Conservation (phyloP, 2,888 invertebrate genomes). For the Pseudococcus jackbeardsleyi region DNA sequence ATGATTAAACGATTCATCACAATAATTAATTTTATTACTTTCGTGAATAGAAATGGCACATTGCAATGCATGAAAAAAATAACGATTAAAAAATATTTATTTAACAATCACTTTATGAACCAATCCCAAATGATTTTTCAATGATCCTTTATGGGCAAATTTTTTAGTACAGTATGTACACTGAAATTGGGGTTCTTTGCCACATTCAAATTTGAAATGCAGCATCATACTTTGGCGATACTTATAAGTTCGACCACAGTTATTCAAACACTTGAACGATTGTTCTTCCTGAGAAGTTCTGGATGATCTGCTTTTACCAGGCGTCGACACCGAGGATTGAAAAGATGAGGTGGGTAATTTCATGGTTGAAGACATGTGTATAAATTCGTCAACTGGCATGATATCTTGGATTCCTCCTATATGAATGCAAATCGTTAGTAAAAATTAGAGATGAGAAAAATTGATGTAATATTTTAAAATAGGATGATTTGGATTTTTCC, state of each 20-base stretch:
- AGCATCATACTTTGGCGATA: slow-evolving; percentile 65
- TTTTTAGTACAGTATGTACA: slow-evolving; percentile 64
- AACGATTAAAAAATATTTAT: background rate
- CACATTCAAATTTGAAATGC: slow-evolving; percentile 65
- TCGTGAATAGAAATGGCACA: background rate
- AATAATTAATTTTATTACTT: background rate
- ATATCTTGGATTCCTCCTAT: background rate
- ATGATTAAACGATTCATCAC: background rate
- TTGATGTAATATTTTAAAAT: too few relatives aligned
- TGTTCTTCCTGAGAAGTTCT: background rate
- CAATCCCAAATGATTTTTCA: slow-evolving; percentile 65
- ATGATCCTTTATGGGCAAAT: slow-evolving; percentile 60
- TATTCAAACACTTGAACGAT: slow-evolving; percentile 46
- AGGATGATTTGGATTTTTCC: too few relatives aligned
- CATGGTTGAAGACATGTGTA: background rate
- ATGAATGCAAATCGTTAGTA: slow-evolving; percentile 16
- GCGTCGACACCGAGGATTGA: background rate
- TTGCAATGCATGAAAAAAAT: background rate
- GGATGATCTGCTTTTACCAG: background rate
- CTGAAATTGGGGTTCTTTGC: slow-evolving; percentile 65
- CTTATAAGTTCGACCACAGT: slow-evolving; percentile 65
- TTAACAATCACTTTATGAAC: slow-evolving; percentile 61
- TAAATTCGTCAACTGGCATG: slow-evolving; percentile 7
- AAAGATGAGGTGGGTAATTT: background rate
- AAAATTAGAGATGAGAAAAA: background rate